Percentiles rank a stretch among this genome's conserved stretches.
These are phyloP conservation scores for Apostichopus leukothele DNA, from an alignment of 53 echinoderm and acorn worm genomes.

Conservation along the genomic window DNA sequence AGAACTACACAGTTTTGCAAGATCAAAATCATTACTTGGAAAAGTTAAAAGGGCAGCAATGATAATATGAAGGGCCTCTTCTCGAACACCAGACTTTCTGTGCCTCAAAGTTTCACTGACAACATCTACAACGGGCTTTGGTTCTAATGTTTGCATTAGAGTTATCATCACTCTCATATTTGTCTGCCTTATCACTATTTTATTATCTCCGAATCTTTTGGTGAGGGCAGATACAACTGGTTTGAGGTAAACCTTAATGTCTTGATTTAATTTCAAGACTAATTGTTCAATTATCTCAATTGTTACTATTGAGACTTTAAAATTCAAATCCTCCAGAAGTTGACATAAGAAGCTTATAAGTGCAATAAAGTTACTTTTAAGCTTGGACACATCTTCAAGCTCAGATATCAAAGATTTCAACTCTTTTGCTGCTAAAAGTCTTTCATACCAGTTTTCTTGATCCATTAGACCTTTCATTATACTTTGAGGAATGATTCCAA, in stretches of 20 bases:
- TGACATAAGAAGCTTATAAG: slow-evolving; percentile 93
- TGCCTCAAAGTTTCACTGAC: slow-evolving; percentile 83
- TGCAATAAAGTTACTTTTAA: slow-evolving; percentile 75
- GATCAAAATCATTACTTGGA: slow-evolving; percentile 99
- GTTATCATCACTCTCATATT: slow-evolving; percentile 97
- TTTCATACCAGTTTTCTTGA: slow-evolving; percentile 83
- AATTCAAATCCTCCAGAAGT: slow-evolving; percentile 90
- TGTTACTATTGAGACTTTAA: slow-evolving; percentile 82
- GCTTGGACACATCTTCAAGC: slow-evolving; percentile 57
- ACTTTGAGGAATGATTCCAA: slow-evolving; percentile 83
- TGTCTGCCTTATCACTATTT: slow-evolving; percentile 91
- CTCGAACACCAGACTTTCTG: slow-evolving; percentile 92
- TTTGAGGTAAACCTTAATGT: slow-evolving; percentile 80
- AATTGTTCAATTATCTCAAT: slow-evolving; percentile 84
- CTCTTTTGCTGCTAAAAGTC: slow-evolving; percentile 75
- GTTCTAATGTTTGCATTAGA: slow-evolving; percentile 88
- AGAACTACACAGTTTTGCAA: slow-evolving; percentile 73
- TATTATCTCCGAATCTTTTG: slow-evolving; percentile 93
- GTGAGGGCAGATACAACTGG: slow-evolving; percentile 81
- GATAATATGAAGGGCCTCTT: slow-evolving; percentile 88
- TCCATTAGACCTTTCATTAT: slow-evolving; percentile 77
- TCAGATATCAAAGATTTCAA: slow-evolving; percentile 68
- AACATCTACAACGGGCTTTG: slow-evolving; percentile 76
- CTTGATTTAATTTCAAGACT: slow-evolving; percentile 71
- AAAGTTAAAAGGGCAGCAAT: slow-evolving; percentile 95